These are phyloP conservation scores for Epizoanthus ramosus DNA, from an alignment of 92 coral and sea anemone genomes.

Conservation along the genomic window DNA sequence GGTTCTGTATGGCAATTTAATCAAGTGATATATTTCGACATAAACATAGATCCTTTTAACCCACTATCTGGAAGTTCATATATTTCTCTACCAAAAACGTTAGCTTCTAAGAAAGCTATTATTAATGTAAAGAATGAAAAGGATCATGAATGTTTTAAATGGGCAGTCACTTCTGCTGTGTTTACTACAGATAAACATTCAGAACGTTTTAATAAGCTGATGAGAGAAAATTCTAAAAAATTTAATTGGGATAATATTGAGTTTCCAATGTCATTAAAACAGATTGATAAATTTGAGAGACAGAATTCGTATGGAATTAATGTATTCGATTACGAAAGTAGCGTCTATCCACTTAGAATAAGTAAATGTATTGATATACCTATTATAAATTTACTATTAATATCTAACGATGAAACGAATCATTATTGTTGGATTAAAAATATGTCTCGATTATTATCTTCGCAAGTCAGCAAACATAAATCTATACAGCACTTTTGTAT, in stretches of 20 bases:
- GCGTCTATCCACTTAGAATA: too few relatives aligned
- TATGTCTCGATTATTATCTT: not conserved
- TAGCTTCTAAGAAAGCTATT: too few relatives aligned
- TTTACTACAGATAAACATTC: not conserved
- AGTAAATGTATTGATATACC: too few relatives aligned
- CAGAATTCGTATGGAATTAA: too few relatives aligned
- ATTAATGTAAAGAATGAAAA: not conserved
- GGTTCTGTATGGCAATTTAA: conserved; percentile 63
- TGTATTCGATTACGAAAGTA: too few relatives aligned
- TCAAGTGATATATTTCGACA: conserved; percentile 46
- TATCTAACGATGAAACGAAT: too few relatives aligned
- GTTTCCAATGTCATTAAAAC: not conserved
- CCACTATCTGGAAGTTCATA: conserved; percentile 59
- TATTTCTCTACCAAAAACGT: conserved; percentile 13
- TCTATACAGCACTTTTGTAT: not conserved
- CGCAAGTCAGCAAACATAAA: not conserved
- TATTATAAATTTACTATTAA: too few relatives aligned
- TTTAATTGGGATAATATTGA: not conserved
- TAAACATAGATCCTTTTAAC: conserved; percentile 48
- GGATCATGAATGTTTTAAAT: not conserved
- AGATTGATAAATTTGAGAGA: too few relatives aligned
- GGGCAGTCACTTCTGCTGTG: not conserved
- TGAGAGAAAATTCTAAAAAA: not conserved
- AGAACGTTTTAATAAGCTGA: too few relatives aligned
- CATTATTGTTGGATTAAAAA: not conserved